Percentiles rank a stretch among this genome's conserved stretches.
Conservation (phyloP, 2,888 invertebrate species). For the Hermaeophaga mercurialis region DNA sequence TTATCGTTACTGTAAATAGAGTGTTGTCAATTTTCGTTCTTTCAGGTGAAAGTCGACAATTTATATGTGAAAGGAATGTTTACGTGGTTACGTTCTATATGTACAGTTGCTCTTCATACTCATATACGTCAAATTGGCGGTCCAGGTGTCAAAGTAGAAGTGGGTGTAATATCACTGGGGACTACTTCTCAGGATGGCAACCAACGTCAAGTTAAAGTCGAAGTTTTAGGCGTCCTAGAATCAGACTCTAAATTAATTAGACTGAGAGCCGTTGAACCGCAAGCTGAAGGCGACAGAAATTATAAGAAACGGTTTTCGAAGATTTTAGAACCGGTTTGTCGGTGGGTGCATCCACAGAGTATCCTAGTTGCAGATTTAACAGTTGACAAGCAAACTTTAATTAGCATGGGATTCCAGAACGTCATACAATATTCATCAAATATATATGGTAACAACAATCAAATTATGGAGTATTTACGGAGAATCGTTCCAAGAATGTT, state of each 20-base stretch:
- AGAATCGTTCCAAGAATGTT: constrained; percentile 90
- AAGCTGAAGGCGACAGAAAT: constrained; percentile 77
- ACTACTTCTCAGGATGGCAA: constrained; percentile 78
- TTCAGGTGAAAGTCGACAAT: constrained; percentile 68
- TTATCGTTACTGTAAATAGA: too few relatives aligned
- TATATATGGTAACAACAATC: constrained; percentile 56
- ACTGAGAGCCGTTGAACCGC: constrained; percentile 81
- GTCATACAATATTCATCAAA: constrained; percentile 67
- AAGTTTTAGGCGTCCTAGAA: constrained; percentile 84
- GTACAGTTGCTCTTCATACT: constrained; percentile 80
- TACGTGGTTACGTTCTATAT: constrained; percentile 75
- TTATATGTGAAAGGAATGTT: constrained; percentile 71
- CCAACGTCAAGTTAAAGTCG: constrained; percentile 77
- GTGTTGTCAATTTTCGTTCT: too few relatives aligned
- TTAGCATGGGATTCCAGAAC: constrained; percentile 78
- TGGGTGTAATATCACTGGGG: constrained; percentile 84
- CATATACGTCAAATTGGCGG: constrained; percentile 78
- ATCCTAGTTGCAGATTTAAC: constrained; percentile 81
- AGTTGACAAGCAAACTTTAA: constrained; percentile 79
- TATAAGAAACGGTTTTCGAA: constrained; percentile 80
- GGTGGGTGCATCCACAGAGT: constrained; percentile 81
- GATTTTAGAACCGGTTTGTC: constrained; percentile 76
- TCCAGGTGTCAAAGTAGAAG: constrained; percentile 70
- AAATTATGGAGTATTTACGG: constrained; percentile 85
- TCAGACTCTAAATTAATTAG: constrained; percentile 73